Base-by-base conservation (phyloP, 2,113 vertebrate species). In the Brachionichthys hirsutus region DNA sequence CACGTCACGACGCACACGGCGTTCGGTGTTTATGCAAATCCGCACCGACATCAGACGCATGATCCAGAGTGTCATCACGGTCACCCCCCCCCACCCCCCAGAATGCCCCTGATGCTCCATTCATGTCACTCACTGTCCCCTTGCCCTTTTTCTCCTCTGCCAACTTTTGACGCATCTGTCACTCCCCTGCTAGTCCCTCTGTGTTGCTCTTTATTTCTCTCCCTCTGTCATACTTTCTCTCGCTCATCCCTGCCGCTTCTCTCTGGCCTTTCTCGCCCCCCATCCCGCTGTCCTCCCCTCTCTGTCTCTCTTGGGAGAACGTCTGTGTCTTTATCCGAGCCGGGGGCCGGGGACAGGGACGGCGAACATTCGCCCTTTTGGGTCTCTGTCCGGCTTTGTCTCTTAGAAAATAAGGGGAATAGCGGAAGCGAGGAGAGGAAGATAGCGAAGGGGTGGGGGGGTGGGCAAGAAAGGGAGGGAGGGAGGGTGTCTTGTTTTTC, bases 271-370 rank as follows among this genome's bases (percentile, higher is more conserved):
- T 79, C 41, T 73, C 84, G 76, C 77, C 80, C 77, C 80, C 59
- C 73, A 11, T 67, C 73, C 74, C 73, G 74, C 65, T 80, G 71
- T 63, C 10, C 55, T 65, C 38, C 57, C 45, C 47, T 53, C 45
- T 64, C 67, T 3, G 12, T 60, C 67, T 81, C 70, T 71, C 62
- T 64, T 70, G 49, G 62, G 75, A 77, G 51, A 80, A 54, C 49
- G 56, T 78, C 82, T 81, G 80, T 62, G 74, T 82, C 84, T 89
- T 86, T 86, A 82, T 89, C 76, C 77, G 67, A 71, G 70, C 20
- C 2, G 14, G 65, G 73, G 70, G 67, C 72, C 14, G 36, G 63
- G n/a, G n/a, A n/a, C 2, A 13, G 80, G 65, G 66, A 76, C 73
- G 78, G 62, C 71, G 82, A 67, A 74, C 69, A 12, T 70, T 84